Base-by-base conservation (phyloP, 2,888 invertebrate genomes). In the Notodonta dromedarius region DNA sequence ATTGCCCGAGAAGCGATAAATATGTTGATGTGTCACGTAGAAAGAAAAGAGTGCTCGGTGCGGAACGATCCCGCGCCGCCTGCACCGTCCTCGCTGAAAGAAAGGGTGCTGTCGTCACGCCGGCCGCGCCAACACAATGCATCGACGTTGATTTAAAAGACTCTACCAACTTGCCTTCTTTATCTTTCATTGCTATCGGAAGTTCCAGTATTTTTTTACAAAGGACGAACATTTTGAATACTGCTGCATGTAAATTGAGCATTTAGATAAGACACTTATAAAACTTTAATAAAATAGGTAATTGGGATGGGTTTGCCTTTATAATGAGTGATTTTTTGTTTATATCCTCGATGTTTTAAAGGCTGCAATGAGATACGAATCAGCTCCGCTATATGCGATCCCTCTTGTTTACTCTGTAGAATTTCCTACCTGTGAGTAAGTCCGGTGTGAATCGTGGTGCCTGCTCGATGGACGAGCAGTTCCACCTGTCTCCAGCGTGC, bases 371-470 rank as follows among this genome's bases (percentile, higher is more conserved):
- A 35, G 35, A 35, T 7, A 35, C 4, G 35, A 35, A 35, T 9
- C 4, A 7, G 12, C 12, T 42, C 42, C 42, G 11, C 42, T 42
- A 11, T 42, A 0, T 9, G 11, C 12, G 12, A 9, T 42, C 12
- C 42, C 42, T 24, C 24, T 24, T 24, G 24, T 24, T 24, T 42
- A 11, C 9, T 42, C 42, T 6, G 6, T 46, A 46, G n/a, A 46
- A 5, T 46, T 13, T 66, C 74, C 57, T 85, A 97, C 97, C 97
- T 90, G 96, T 95, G 2, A 96, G 95, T 69, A 97, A 90, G 86
- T 98, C 97, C 8, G 96, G 96, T n/a, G 96, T 94, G 73, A 95
- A 95, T 74, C 94, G 94, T 0, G 97, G 97, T 0, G 97, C 96
- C 32, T 93, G 92, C 52, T 94, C 94, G 59, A 97, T 94, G 54